Evolutionary conservation across 2,797 vertebrate species (phyloP), one percentile per base, ranked within the genome.

Genomic region (Micrastur ruficollis): DNA sequence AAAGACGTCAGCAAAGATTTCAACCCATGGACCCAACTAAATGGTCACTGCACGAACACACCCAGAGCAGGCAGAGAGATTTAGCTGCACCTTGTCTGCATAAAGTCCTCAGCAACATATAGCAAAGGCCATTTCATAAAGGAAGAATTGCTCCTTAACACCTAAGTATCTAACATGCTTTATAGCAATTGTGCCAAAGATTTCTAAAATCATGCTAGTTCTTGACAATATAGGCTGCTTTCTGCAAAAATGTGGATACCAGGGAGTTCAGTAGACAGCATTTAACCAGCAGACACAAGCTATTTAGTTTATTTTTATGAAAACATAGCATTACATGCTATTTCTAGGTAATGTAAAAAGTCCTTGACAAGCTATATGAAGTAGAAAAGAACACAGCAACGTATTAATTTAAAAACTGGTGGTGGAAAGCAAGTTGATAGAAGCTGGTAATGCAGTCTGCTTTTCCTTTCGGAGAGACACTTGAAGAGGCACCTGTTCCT

Each of bases 341-440:
- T 86, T 92, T 81, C 70, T 81, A 79, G 34, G 53, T 89, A 89
- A 81, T 2, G 1, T 23, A 21, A 66, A 86, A 92, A 90, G 81
- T 90, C 89, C 58, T 92, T 95, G 94, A 84, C 86, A 93, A 90
- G 62, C 12, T 65, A 65, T 21, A 14, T 36, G 58, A 81, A 92
- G 67, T 23, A 93, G 50, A 89, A 95, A 91, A 93, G 46, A 89
- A 29, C 58, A 86, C 47, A 93, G n/a, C 20, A 84, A 90, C 42
- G 59, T 14, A 62, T 18, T 84, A 34, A 84, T 86, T 89, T 95
- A 16, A 25, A 84, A 92, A 86, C 65, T 14, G 0, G 14, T 47
- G 71, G 11, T 44, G 18, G 15, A 86, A 94, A 94, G 12, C n/a
- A 86, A 56, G 20, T 55, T 92, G 68, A 47, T 71, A 59, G n/a